These are phyloP conservation scores for Acleris literana DNA, from an alignment of 2,888 invertebrate genomes.

Conservation along the genomic window DNA sequence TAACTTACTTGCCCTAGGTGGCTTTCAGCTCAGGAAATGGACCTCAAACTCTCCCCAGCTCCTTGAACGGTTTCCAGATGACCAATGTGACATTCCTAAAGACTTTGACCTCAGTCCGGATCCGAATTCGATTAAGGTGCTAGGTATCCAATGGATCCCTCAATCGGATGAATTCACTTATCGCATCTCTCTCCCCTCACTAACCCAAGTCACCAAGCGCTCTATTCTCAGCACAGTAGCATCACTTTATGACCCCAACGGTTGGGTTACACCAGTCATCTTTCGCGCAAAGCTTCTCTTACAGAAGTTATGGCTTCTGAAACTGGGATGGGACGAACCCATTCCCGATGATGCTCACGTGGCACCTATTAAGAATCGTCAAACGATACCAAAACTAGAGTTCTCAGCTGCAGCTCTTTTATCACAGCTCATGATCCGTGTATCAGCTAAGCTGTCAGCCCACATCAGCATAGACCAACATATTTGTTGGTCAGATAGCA, in stretches of 20 bases:
- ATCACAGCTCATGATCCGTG: constrained; percentile 9
- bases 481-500: constrained; percentile 9
- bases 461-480: constrained; percentile 7
- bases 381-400: not conserved
- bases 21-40: not conserved
- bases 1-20: not conserved
- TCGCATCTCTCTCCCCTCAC: constrained; percentile 5
- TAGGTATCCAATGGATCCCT: constrained; percentile 8
- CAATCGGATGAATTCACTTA: constrained; percentile 10
- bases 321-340: constrained; percentile 9
- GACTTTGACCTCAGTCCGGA: not conserved
- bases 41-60: not conserved
- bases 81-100: not conserved
- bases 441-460: constrained; percentile 4
- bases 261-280: constrained; percentile 11
- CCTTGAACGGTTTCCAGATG: not conserved
- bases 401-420: constrained; percentile 15
- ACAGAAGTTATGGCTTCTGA: constrained; percentile 7
- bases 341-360: not conserved
- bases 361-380: not conserved
- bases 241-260: not conserved
- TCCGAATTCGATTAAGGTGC: not conserved
- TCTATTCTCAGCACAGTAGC: not conserved
- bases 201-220: constrained; percentile 7
- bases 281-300: constrained; percentile 13